phyloP scores from a whole-genome alignment of 2,797 vertebrate species.

The Podarcis siculus region DNA sequence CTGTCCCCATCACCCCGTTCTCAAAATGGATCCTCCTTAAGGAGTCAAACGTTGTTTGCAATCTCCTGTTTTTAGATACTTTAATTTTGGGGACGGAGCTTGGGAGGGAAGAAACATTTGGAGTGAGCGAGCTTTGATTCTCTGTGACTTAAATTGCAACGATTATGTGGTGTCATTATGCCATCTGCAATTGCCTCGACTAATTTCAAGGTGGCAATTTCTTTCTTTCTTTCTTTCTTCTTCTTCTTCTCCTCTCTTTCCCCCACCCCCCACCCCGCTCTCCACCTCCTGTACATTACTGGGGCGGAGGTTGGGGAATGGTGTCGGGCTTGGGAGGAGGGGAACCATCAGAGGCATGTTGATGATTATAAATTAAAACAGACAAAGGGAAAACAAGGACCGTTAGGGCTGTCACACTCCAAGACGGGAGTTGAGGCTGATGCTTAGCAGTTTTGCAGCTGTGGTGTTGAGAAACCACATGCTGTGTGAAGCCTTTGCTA shows the following conservation, averaged over 20 bases:
- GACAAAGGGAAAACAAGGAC: conserved; percentile 49
- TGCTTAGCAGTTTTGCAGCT: conserved; percentile 27
- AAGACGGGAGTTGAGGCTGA: conserved; percentile 32
- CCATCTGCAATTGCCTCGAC: conserved; percentile 55
- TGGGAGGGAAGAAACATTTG: conserved; percentile 15
- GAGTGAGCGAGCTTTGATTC: conserved; percentile 23
- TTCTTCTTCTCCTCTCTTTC: no score
- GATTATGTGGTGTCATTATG: conserved; percentile 69
- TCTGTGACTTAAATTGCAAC: conserved; percentile 61
- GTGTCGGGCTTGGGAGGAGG: neutral
- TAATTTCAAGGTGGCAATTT: conserved; percentile 64
- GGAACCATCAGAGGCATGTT: neutral
- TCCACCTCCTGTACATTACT: conserved; percentile 21
- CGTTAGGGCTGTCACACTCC: conserved; percentile 12
- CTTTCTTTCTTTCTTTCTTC: neutral
- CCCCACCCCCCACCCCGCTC: neutral
- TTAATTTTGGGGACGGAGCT: neutral
- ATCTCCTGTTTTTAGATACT: neutral
- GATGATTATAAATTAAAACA: conserved; percentile 60
- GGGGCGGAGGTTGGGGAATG: neutral
- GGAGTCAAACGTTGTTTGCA: conserved; percentile 28
- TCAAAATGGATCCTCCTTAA: conserved; percentile 54
- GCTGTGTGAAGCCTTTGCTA: conserved; percentile 26
- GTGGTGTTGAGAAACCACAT: neutral
- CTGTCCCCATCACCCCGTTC: conserved; percentile 53